A percentile compares a stretch with the other conserved stretches of the same genome.
Evolutionary conservation across 1,140 invertebrate genomes (phyloP).

Genomic region (Trichoplusia ni): DNA sequence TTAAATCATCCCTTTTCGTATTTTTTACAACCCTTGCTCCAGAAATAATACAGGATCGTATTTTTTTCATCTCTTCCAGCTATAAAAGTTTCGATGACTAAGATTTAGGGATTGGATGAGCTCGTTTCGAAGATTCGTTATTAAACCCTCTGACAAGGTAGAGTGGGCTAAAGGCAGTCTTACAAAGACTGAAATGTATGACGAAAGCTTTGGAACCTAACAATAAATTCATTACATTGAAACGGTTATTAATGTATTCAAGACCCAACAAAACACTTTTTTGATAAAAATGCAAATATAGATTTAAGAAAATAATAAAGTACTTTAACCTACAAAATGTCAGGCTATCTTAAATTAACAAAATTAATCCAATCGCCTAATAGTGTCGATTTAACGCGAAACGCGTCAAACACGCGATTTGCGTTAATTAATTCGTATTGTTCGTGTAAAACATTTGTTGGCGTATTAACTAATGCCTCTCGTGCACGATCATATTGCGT

Average conservation of each 20-base stretch:
- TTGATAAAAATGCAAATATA: no score
- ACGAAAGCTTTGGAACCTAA: no score
- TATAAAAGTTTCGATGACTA: conserved; percentile 31
- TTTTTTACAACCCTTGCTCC: conserved; percentile 24
- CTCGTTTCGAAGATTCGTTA: conserved; percentile 4
- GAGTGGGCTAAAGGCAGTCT: no score
- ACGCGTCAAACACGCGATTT: not conserved
- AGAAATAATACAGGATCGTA: conserved; percentile 13
- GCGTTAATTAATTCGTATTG: conserved; percentile 8
- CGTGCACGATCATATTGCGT: not conserved
- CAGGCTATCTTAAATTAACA: no score
- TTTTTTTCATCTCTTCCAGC: conserved; percentile 22
- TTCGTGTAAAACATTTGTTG: conserved; percentile 10
- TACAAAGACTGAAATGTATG: no score
- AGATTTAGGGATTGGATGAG: conserved; percentile 18
- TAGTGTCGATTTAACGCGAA: not conserved
- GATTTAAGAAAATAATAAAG: no score
- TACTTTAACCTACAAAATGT: not conserved
- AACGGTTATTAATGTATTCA: no score
- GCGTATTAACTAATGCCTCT: not conserved
- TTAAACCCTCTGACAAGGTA: not conserved
- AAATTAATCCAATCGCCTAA: not conserved
- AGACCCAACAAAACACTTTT: no score
- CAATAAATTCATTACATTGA: no score
- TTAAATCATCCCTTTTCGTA: conserved; percentile 25